Conservation (phyloP, 2,888 invertebrate genomes). For the Argynnis bischoffii region DNA sequence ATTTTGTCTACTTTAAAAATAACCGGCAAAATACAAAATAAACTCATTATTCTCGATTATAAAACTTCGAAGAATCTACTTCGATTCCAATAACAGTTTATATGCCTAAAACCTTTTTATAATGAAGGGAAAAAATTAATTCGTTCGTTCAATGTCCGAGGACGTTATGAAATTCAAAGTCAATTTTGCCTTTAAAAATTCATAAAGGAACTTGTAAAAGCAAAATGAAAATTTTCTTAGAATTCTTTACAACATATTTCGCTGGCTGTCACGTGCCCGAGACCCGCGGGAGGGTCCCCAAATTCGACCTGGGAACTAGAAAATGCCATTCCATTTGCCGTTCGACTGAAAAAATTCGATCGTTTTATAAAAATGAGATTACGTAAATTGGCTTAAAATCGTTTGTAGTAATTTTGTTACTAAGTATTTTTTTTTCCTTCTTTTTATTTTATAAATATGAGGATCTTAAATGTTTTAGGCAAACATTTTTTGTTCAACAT, state of each 20-base stretch:
- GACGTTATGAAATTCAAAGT: slow-evolving; percentile 31
- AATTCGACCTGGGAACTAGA: slow-evolving; percentile 60
- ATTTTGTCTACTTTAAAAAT: background rate
- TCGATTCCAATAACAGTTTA: slow-evolving; percentile 25
- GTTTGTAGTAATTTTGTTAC: slow-evolving; percentile 10
- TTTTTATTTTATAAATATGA: background rate
- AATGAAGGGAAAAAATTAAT: slow-evolving; percentile 25
- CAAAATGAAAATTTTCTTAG: slow-evolving; percentile 47
- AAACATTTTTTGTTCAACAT: too few relatives aligned
- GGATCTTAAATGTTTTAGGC: background rate
- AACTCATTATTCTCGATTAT: slow-evolving; percentile 3
- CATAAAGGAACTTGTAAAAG: slow-evolving; percentile 39
- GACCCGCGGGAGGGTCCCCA: slow-evolving; percentile 48
- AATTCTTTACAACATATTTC: slow-evolving; percentile 48
- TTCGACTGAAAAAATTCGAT: slow-evolving; percentile 31
- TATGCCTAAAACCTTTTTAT: slow-evolving; percentile 23
- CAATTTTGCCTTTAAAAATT: slow-evolving; percentile 45
- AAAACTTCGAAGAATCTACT: slow-evolving; percentile 13
- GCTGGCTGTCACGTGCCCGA: slow-evolving; percentile 52
- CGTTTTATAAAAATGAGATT: slow-evolving; percentile 26
- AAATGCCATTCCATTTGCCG: slow-evolving; percentile 51
- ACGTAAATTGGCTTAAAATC: slow-evolving; percentile 15
- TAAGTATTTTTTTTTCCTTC: background rate
- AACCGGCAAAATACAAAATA: background rate
- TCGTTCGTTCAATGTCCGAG: slow-evolving; percentile 17